Conservation (phyloP, 2,113 vertebrate genomes). For the Chiloscyllium plagiosum region DNA sequence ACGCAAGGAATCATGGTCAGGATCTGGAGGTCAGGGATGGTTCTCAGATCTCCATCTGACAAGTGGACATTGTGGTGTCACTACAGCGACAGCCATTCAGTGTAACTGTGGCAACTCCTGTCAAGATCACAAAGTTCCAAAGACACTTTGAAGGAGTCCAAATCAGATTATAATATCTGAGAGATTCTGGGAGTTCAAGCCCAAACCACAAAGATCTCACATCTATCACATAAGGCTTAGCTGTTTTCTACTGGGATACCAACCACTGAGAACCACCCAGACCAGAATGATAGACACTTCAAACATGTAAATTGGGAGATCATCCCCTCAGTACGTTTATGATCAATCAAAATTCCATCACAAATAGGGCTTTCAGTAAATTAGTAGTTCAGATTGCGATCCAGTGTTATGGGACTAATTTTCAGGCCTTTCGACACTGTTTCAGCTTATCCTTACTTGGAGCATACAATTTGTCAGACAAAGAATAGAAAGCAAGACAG, state of each 20-base stretch:
- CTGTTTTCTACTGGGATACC: background rate
- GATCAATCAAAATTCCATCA: background rate
- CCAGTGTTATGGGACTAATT: background rate
- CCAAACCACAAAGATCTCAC: too few relatives aligned
- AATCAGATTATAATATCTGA: background rate
- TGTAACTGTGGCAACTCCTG: too few relatives aligned
- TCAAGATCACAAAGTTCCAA: background rate
- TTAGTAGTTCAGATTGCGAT: background rate
- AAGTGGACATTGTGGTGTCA: background rate
- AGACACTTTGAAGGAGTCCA: background rate
- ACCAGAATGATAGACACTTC: background rate
- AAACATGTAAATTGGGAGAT: background rate
- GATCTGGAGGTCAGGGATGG: background rate
- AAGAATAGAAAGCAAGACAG: background rate
- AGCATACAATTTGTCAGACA: background rate
- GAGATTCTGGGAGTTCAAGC: background rate
- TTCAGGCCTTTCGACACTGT: background rate
- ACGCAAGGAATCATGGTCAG: background rate
- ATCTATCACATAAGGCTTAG: background rate
- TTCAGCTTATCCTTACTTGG: background rate
- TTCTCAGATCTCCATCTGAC: background rate
- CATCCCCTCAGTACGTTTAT: background rate
- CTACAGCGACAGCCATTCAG: background rate
- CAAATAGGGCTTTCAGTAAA: background rate
- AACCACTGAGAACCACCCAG: background rate